Evolutionary conservation across 92 coral and sea anemone genomes (phyloP).

Genomic region (Porites rus): DNA sequence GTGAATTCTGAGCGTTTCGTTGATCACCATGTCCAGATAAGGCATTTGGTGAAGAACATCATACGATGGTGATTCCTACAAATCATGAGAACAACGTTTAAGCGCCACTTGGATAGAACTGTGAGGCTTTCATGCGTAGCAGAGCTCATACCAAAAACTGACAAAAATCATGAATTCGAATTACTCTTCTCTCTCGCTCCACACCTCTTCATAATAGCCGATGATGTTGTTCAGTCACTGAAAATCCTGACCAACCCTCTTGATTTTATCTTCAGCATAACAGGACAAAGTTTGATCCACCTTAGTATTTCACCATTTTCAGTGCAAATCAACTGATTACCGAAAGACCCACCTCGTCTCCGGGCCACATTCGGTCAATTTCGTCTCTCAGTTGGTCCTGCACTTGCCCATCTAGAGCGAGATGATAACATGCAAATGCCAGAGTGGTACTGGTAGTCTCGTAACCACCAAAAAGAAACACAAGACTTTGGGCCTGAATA

Average conservation of each 20-base stretch:
- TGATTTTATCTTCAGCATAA: no score
- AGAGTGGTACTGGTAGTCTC: constrained; percentile 38
- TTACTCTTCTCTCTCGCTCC: no score
- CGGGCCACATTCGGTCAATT: constrained; percentile 39
- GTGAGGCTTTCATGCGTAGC: no score
- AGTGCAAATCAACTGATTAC: neutral
- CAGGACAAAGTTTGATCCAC: no score
- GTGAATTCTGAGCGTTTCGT: constrained; percentile 48
- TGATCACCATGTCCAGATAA: constrained; percentile 54
- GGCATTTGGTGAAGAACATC: constrained; percentile 36
- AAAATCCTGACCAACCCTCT: no score
- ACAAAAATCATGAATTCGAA: no score
- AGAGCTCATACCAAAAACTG: no score
- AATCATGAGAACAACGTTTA: neutral
- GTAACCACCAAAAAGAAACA: constrained; percentile 37
- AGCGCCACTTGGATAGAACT: no score
- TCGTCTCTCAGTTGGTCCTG: constrained; percentile 47
- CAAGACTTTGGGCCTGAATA: constrained; percentile 30
- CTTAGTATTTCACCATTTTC: no score
- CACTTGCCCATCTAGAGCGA: constrained; percentile 26
- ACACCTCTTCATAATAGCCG: no score
- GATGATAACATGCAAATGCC: constrained; percentile 40
- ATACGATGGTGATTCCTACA: constrained; percentile 35
- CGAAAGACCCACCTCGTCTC: constrained; percentile 17
- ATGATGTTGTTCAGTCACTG: no score